Conservation (phyloP, 1,140 invertebrate species). For the Plodia interpunctella region DNA sequence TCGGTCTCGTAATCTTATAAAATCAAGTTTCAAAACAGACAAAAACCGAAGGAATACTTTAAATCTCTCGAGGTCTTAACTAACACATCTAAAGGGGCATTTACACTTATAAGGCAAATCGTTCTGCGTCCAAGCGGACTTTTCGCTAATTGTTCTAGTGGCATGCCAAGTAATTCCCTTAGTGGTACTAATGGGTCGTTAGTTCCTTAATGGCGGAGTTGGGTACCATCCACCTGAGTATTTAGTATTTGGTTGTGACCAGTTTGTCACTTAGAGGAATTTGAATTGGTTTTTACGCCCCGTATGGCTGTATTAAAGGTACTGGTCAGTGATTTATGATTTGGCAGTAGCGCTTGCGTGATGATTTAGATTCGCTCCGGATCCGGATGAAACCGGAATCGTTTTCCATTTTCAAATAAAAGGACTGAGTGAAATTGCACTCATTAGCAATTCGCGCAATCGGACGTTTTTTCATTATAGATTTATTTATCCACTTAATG, state of each 20-base stretch:
- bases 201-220: not conserved
- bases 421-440: too few species aligned
- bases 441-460: too few species aligned
- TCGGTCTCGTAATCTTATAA: not conserved
- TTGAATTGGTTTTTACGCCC: not conserved
- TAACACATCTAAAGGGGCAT: not conserved
- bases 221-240: not conserved
- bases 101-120: not conserved
- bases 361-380: too few species aligned
- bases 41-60: not conserved
- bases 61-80: not conserved
- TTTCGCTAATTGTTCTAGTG: conserved; percentile 3
- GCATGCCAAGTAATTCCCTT: not conserved
- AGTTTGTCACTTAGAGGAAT: not conserved
- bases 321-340: not conserved
- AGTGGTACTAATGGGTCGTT: not conserved
- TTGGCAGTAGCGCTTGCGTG: not conserved
- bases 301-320: not conserved
- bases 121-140: not conserved
- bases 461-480: too few species aligned
- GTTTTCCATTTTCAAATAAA: too few species aligned
- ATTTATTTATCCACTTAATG: too few species aligned
- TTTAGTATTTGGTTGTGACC: conserved; percentile 2
- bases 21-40: not conserved
- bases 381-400: too few species aligned